Base-by-base conservation (phyloP, 2,888 invertebrate species). In the Agrotis segetum region DNA sequence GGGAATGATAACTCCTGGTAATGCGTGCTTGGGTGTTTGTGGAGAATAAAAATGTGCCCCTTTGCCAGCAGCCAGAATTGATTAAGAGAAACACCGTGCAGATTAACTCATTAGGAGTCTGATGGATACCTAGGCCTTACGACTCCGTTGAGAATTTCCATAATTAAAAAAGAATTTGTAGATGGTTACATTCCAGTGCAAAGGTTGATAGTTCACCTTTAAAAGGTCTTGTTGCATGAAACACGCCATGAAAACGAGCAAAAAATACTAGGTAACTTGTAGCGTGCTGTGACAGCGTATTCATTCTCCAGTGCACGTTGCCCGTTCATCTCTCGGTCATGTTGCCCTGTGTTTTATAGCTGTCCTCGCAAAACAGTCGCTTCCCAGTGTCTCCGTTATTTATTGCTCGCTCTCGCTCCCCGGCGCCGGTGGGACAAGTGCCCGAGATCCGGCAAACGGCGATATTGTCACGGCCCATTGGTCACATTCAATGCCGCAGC, bases 391-490 rank as follows among this genome's bases (percentile, higher is more conserved):
- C 16, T 63, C 34, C 50, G 40, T 64, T 73, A 67, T 73, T 67
- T 60, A 68, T 61, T 34, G 47, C 11, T 53, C 68, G 61, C 63
- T 58, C 34, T 46, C 70, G 73, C 81, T 71, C 52, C 24, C 59
- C 68, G 71, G 60, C 47, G 62, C 17, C 66, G 67, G 67, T 81
- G 69, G 74, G 71, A 75, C 77, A 72, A 76, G 65, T 68, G 58
- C 72, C 46, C 50, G 46, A 81, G 82, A 83, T 84, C 82, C 79
- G 79, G 79, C 83, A 81, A 81, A 76, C 71, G 72, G 71, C 70
- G 84, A 83, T 83, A 81, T 80, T 83, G 88, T 90, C 90, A 92
- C 92, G 90, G 91, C 83, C 88, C 90, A 93, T 90, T 91, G 92
- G 82, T 74, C 86, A 86, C 88, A 87, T 89, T 92, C 93, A 94